Conservation (phyloP, 1,140 invertebrate species). For the Drosophila pandora region DNA sequence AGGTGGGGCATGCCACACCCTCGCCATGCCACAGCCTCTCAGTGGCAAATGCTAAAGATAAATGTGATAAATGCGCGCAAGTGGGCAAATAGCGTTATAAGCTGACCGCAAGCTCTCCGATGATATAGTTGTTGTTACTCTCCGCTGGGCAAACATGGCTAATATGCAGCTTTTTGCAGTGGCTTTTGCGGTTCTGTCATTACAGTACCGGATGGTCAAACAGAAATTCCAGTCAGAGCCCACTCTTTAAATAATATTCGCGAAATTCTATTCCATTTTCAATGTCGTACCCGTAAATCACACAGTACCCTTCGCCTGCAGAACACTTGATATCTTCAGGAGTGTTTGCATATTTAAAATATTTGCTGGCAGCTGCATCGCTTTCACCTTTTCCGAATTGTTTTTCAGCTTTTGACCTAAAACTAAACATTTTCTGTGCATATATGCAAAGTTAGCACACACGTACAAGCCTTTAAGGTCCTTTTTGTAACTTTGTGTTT, state of each 20-base stretch:
- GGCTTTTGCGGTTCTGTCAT: conserved; percentile 15
- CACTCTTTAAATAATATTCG: conserved; percentile 5
- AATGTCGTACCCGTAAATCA: conserved; percentile 11
- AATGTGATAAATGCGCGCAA: conserved; percentile 76
- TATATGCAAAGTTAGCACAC: conserved; percentile 27
- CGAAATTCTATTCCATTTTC: background rate
- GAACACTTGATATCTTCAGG: conserved; percentile 16
- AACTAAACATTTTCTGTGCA: conserved; percentile 18
- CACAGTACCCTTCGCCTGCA: conserved; percentile 9
- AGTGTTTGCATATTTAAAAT: conserved; percentile 42
- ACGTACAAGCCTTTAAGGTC: background rate
- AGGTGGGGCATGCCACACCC: conserved; percentile 37
- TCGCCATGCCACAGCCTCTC: background rate
- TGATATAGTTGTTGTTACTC: conserved; percentile 33
- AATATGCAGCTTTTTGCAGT: conserved; percentile 28
- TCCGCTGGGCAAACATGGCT: conserved; percentile 26
- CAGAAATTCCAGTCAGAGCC: background rate
- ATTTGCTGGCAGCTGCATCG: conserved; percentile 29
- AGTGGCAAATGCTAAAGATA: conserved; percentile 55
- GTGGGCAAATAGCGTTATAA: conserved; percentile 74
- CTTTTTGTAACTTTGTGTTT: background rate
- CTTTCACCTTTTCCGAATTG: conserved; percentile 27
- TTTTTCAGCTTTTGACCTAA: conserved; percentile 31
- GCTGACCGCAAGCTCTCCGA: conserved; percentile 66
- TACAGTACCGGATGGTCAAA: background rate